Percentiles rank a stretch among this genome's conserved stretches.
These are phyloP conservation scores for Toxonevra muliebris DNA, from an alignment of 2,888 invertebrate species.

Conservation along the genomic window DNA sequence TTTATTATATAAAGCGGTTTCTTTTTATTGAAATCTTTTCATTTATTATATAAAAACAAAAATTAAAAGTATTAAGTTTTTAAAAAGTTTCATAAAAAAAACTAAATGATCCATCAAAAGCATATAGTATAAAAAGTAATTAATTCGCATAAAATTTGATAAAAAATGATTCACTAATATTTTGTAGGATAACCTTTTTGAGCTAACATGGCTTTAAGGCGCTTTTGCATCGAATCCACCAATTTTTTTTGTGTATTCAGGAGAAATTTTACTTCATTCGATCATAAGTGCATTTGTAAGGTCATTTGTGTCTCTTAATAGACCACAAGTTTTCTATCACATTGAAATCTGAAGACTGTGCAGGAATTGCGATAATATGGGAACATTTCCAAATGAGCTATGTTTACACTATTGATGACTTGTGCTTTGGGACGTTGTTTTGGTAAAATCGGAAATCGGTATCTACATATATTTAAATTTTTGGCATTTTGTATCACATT, in stretches of 20 bases:
- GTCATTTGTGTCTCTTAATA: conserved; percentile 26
- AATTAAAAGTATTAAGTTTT: too few species aligned
- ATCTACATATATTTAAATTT: conserved; percentile 17
- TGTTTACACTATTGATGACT: conserved; percentile 28
- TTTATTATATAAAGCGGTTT: neutral
- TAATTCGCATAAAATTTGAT: too few species aligned
- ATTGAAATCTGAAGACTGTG: conserved; percentile 28
- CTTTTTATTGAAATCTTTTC: neutral
- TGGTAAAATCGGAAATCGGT: conserved; percentile 23
- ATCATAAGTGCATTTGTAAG: conserved; percentile 21
- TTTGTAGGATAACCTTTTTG: too few species aligned
- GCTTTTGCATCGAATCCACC: too few species aligned
- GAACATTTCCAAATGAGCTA: conserved; percentile 33
- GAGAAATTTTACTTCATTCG: conserved; percentile 29
- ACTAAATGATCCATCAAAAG: too few species aligned
- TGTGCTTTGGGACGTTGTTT: conserved; percentile 31
- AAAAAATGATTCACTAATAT: too few species aligned
- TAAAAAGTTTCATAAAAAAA: too few species aligned
- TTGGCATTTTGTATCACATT: conserved; percentile 23
- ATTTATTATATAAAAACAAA: too few species aligned
- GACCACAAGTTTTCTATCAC: conserved; percentile 30
- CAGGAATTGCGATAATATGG: conserved; percentile 26
- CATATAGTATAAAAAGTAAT: too few species aligned
- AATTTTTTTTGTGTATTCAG: conserved; percentile 23
- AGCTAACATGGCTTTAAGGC: too few species aligned